Evolutionary conservation across 2,113 vertebrate genomes (phyloP), one percentile per base, ranked within the genome.

Genomic region (Litocranius walleri): DNA sequence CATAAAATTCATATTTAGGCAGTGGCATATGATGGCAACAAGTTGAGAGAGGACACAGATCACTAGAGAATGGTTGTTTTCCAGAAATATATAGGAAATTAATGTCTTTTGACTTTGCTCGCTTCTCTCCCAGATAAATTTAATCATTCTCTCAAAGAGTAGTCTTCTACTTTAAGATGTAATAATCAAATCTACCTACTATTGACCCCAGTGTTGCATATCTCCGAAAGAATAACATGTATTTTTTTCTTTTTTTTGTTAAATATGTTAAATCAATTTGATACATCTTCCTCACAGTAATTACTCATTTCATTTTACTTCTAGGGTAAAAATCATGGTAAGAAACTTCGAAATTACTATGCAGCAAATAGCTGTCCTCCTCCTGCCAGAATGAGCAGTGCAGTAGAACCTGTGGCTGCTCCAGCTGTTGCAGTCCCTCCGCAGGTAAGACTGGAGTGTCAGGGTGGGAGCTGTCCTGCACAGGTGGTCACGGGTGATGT

Each of bases 241-340:
- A n/a, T 61, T 29, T 71, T 50, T 57, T 43, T 57, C 23, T 2
- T 80, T 87, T 45, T 90, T 94, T 59, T 3, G 64, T 13, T 88
- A n/a, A 50, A 33, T 84, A n/a, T 1, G 9, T 80, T 40, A 43
- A 78, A 8, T 48, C 13, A 1, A 3, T n/a, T 48, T 93, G 57
- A 89, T 62, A 95, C 6, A 6, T 74, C 61, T 78, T 88, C 54
- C 54, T 90, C 19, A 19, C 57, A 56, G 33, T 78, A 67, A 64
- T 27, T 45, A 88, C 94, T 98, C 96, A 97, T 67, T 36, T 86
- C 94, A 50, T 97, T 98, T 90, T 98, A 54, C 96, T 96, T 99
- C 33, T 97, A 99, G 99, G 99, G 99, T 97, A 99, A 99, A 99
- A 99, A 99, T 98, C 99, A 99, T 99, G 99, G 99, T 98, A 99